Conservation (phyloP, 2,888 invertebrate genomes). For the Morpho deidamia region DNA sequence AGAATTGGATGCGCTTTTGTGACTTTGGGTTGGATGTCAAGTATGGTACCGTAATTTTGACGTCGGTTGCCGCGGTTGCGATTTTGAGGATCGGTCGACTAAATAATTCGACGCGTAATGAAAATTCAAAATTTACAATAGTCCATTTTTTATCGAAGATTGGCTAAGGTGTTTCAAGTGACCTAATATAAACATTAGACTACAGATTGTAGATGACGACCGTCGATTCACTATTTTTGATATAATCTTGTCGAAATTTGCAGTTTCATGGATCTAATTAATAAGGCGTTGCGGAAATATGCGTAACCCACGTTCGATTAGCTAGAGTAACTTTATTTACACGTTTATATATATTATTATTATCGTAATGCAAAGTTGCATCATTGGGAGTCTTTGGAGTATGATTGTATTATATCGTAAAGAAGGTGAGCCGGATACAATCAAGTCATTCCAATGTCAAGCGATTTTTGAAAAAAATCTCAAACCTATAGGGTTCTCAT, state of each 20-base stretch:
- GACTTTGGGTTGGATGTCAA: neutral
- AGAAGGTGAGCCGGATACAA: constrained; percentile 56
- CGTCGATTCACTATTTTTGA: constrained; percentile 77
- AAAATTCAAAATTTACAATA: constrained; percentile 54
- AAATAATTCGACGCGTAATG: constrained; percentile 9
- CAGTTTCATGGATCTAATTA: constrained; percentile 60
- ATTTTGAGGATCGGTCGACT: neutral
- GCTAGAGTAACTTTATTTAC: constrained; percentile 76
- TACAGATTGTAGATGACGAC: constrained; percentile 66
- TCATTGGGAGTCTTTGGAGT: constrained; percentile 62
- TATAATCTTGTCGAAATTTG: constrained; percentile 78
- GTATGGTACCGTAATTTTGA: neutral
- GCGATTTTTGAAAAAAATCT: constrained; percentile 3
- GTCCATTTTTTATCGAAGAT: constrained; percentile 51
- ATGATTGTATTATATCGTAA: constrained; percentile 45
- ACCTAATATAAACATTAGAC: constrained; percentile 63
- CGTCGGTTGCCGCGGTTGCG: constrained; percentile 5
- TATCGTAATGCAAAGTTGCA: constrained; percentile 67
- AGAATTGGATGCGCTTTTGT: neutral
- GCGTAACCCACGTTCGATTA: constrained; percentile 59
- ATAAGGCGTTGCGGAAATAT: constrained; percentile 51
- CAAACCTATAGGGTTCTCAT: no score
- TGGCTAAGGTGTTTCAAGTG: constrained; percentile 63
- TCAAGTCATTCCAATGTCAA: constrained; percentile 39
- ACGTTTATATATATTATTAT: constrained; percentile 55